phyloP scores from a whole-genome alignment of 2,113 vertebrate genomes.

The Cephalopterus ornatus region DNA sequence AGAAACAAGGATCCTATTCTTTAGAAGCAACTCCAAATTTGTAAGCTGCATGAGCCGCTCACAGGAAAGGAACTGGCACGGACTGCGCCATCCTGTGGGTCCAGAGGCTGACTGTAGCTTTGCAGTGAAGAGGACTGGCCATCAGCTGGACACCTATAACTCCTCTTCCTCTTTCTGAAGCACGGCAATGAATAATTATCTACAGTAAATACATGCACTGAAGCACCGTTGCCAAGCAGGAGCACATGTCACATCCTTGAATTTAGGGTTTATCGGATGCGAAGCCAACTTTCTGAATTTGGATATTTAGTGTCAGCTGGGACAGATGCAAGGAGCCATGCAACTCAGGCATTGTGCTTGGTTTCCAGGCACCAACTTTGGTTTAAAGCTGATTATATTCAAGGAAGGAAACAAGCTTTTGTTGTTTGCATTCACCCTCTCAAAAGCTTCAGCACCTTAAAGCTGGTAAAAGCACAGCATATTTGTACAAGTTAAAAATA shows the following conservation, averaged over 20 bases:
- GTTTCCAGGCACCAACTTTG: background rate
- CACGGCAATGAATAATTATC: background rate
- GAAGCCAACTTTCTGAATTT: background rate
- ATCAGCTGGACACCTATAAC: background rate
- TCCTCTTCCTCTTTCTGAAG: background rate
- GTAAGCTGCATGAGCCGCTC: background rate
- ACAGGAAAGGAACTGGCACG: background rate
- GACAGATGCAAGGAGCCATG: background rate
- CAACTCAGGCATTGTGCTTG: background rate
- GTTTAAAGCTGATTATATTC: background rate
- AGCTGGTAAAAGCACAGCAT: background rate
- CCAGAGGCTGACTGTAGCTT: background rate
- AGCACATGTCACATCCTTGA: background rate
- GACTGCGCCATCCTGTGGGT: fast-evolving
- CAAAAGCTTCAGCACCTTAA: background rate
- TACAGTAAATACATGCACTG: background rate
- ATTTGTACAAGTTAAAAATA: background rate
- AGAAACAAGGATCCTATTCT: background rate
- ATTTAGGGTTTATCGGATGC: background rate
- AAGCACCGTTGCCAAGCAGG: background rate
- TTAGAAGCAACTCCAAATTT: background rate
- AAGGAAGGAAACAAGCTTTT: background rate
- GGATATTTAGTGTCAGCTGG: background rate
- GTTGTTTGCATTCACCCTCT: background rate
- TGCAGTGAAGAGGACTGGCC: background rate